Percentiles rank a stretch among this genome's conserved stretches.
phyloP scores from a whole-genome alignment of 2,113 vertebrate species.

The Hemiprocne comata region DNA sequence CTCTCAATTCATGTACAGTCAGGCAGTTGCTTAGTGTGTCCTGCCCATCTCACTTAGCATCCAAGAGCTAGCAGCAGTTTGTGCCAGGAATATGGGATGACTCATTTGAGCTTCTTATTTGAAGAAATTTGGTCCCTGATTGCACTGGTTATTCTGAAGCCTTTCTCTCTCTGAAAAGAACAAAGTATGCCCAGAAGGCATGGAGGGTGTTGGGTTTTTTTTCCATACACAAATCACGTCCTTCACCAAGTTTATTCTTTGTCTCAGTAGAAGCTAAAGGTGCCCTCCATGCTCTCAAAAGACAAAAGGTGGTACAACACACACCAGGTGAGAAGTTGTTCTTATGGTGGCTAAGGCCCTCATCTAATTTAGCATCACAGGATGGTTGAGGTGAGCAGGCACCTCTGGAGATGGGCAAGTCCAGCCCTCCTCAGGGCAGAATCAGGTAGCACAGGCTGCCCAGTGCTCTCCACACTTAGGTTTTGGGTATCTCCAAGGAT shows the following conservation, averaged over 20 bases:
- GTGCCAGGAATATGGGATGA: conserved; percentile 30
- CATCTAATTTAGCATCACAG: not conserved
- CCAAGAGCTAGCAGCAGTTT: not conserved
- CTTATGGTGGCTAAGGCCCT: not conserved
- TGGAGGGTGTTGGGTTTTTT: not conserved
- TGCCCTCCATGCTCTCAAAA: not conserved
- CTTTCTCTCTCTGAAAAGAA: not conserved
- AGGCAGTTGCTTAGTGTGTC: not conserved
- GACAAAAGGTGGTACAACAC: not conserved
- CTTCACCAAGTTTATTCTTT: not conserved
- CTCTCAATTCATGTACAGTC: not conserved
- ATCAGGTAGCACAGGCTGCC: not conserved
- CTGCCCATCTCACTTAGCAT: not conserved
- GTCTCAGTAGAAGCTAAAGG: not conserved
- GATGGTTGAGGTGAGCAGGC: not conserved
- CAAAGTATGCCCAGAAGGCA: not conserved
- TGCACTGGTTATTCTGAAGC: not conserved
- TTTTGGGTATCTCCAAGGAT: not conserved
- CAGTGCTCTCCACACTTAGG: not conserved
- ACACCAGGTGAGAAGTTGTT: not conserved
- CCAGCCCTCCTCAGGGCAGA: not conserved
- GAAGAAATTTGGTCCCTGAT: not conserved
- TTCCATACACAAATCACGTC: not conserved
- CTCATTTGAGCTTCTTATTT: conserved; percentile 21
- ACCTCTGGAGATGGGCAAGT: not conserved